These are phyloP conservation scores for Lamellibrachia satsuma DNA, from an alignment of 2,888 invertebrate species.

Conservation along the genomic window DNA sequence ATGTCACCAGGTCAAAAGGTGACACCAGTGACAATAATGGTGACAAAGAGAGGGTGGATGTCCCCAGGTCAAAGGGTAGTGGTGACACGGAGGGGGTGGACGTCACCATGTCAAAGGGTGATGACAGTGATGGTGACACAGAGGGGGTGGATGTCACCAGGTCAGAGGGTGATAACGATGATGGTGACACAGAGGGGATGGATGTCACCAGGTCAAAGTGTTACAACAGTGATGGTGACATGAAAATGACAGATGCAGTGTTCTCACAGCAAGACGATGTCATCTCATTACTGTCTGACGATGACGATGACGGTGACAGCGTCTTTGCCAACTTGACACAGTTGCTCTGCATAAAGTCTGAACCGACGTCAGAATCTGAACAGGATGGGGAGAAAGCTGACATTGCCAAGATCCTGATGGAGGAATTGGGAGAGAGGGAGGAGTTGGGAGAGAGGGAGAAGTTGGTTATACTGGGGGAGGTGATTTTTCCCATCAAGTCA, in stretches of 20 bases:
- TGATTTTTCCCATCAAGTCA: not conserved
- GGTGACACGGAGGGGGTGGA: not conserved
- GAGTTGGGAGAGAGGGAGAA: not conserved
- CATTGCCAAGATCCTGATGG: not conserved
- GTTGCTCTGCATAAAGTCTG: not conserved
- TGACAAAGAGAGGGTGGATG: not conserved
- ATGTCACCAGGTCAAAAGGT: not conserved
- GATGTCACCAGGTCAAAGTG: not conserved
- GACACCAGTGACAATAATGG: too few relatives aligned
- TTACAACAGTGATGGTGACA: not conserved
- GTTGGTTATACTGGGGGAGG: not conserved
- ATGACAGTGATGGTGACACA: not conserved
- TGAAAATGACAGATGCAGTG: not conserved
- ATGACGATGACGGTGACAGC: not conserved
- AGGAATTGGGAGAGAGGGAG: not conserved
- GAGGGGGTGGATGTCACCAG: not conserved
- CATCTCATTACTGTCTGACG: not conserved
- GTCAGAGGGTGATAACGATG: not conserved
- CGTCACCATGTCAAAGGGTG: not conserved
- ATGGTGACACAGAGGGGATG: not conserved
- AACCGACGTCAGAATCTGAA: not conserved
- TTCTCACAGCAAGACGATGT: not conserved
- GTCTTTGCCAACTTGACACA: not conserved
- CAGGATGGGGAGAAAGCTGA: not conserved
- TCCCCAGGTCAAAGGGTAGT: not conserved